Conservation (phyloP, 2,888 invertebrate species). For the Periphyllus acericola region DNA sequence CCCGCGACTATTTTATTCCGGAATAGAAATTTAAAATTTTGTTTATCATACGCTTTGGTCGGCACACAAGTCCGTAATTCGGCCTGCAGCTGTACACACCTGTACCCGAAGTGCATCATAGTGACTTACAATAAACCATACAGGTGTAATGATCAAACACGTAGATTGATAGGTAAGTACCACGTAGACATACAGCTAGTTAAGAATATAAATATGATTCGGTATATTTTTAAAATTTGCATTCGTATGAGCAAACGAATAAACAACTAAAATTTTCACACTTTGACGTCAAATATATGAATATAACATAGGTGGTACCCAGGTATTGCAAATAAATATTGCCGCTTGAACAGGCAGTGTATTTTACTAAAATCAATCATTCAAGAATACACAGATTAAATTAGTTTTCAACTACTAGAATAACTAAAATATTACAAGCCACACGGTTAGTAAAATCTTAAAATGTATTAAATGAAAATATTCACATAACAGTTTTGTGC, state of each 20-base stretch:
- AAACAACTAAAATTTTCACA: background rate
- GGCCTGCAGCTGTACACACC: conserved; percentile 14
- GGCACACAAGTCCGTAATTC: background rate
- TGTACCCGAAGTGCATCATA: background rate
- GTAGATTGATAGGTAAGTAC: background rate
- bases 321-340: background rate
- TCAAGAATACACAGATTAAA: background rate
- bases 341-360: background rate
- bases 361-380: background rate
- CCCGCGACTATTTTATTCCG: background rate
- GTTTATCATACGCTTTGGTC: background rate
- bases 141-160: background rate
- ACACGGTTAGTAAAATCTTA: no score
- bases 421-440: background rate
- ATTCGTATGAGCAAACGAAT: background rate
- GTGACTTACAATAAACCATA: background rate
- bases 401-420: background rate
- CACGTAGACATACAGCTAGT: background rate
- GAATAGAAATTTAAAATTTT: background rate
- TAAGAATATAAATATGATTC: background rate
- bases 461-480: background rate
- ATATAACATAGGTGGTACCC: background rate
- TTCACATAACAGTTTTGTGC: background rate
- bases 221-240: background rate
- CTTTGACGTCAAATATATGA: conserved; percentile 15